Percentiles rank a stretch among this genome's conserved stretches.
phyloP scores from a whole-genome alignment of 2,113 vertebrate genomes.

The Hydrochoerus hydrochaeris region DNA sequence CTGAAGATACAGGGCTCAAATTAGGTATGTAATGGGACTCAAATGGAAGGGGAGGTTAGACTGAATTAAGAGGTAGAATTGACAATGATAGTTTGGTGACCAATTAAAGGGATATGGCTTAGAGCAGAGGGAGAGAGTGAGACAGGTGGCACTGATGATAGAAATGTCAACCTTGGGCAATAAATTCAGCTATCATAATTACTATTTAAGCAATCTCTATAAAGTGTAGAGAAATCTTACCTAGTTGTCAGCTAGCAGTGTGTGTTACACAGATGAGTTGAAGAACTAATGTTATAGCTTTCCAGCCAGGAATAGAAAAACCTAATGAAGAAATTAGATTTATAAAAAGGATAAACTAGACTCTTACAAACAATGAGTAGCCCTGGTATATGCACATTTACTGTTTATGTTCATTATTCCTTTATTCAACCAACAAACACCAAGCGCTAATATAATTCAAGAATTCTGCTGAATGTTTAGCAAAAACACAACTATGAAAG shows the following conservation, averaged over 20 bases:
- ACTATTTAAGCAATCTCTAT: slow-evolving; percentile 4
- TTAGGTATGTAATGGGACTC: background rate
- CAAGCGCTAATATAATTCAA: background rate
- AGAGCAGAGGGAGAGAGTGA: background rate
- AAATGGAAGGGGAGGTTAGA: background rate
- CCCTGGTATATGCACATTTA: background rate
- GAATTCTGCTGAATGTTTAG: background rate
- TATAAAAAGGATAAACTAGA: background rate
- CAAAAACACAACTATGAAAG: background rate
- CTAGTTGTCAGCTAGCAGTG: background rate
- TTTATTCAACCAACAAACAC: background rate
- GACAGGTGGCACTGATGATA: background rate
- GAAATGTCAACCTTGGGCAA: background rate
- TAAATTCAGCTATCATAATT: background rate
- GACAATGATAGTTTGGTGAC: background rate
- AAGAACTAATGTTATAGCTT: background rate
- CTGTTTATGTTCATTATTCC: background rate
- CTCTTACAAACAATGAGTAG: background rate
- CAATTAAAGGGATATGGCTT: background rate
- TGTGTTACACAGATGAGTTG: background rate
- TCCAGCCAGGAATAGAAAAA: background rate
- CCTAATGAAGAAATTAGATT: background rate
- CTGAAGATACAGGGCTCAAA: background rate
- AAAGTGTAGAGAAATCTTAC: slow-evolving; percentile 8
- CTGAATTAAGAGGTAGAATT: background rate